Base-by-base conservation (phyloP, 2,888 invertebrate genomes). In the Synergus gifuensis region DNA sequence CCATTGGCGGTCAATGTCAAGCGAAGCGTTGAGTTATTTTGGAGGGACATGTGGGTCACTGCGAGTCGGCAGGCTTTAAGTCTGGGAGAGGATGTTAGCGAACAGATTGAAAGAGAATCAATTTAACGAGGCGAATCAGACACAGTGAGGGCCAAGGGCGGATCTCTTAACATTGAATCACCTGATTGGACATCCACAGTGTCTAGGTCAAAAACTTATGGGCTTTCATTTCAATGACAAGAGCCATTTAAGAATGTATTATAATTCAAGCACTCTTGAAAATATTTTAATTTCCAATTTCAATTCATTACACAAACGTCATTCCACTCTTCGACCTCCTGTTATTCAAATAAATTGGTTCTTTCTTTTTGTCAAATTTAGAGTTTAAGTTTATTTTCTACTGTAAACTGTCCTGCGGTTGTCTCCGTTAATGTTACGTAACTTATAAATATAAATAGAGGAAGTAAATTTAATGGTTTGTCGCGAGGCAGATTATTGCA, bases 61-160 rank as follows among this genome's bases (percentile, higher is more conserved):
- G 77, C 78, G 67, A 78, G 69, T 42, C 46, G 73, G 67, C 64
- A 64, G 40, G 66, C 73, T 54, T 73, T 73, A 66, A 58, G 76
- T 73, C 66, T 66, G 78, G 64, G 78, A 79, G 77, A 79, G 76
- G 78, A 80, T 76, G 78, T 60, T 76, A 83, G 81, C 82, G 69
- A 80, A 78, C 83, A 84, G 88, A 90, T 90, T 89, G 88, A 87
- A 87, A 85, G 87, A 87, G 87, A 90, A 90, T 90, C 89, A 88
- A 89, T 90, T 90, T 89, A 90, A 90, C 87, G 88, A 89, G 84
- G 83, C 87, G 86, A 88, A 89, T 87, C 83, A 87, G 82, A 82
- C 81, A 79, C 81, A 82, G 78, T 79, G 85, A 90, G 87, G 89
- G 89, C 88, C 90, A 90, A 90, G 90, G 90, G 88, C 90, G 85